Evolutionary conservation across 1,140 invertebrate genomes (phyloP), one percentile per base, ranked within the genome.

Genomic region (Chironomus striatipennis): DNA sequence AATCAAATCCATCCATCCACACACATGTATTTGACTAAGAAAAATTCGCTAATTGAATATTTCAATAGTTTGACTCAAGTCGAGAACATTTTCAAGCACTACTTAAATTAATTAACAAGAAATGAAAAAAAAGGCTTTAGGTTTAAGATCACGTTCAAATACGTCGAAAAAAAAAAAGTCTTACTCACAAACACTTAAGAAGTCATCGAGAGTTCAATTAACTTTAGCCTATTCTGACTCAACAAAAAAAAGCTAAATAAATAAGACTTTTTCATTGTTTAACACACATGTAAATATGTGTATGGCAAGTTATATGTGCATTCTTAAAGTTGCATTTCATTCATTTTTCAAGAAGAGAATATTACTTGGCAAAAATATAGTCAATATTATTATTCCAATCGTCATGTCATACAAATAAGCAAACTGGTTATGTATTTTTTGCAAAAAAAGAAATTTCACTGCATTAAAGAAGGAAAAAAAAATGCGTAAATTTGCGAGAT

Each of bases 401-500:
- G 24, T 34, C 24, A 34, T 34, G 24, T 34, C 24, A 34, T 34
- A 34, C 24, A 34, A 34, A 34, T 34, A 34, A 34, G 24, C 24
- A 34, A 34, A 34, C 24, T 34, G 24, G 24, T 34, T 34, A 34
- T 34, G 5, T 5, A 2, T 34, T 34, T 34, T 34, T 34, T 34
- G 1, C 24, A 34, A 34, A 34, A 5, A 34, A 34, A 34, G 24
- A 34, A 34, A 34, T 34, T 34, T 34, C 24, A 34, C 47, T 57
- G 47, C 47, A 57, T 57, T 57, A 57, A 57, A 57, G n/a, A 57
- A 57, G 12, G 8, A 47, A 8, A 43, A 47, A 47, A 15, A 57
- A 57, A 57, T 57, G 47, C 47, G 47, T 57, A 57, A 57, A 57
- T 57, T 57, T 57, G 47, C 47, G 47, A n/a, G n/a, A 57, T 57